phyloP scores from a whole-genome alignment of 2,113 vertebrate species.

The Ptychochromis oligacanthus region DNA sequence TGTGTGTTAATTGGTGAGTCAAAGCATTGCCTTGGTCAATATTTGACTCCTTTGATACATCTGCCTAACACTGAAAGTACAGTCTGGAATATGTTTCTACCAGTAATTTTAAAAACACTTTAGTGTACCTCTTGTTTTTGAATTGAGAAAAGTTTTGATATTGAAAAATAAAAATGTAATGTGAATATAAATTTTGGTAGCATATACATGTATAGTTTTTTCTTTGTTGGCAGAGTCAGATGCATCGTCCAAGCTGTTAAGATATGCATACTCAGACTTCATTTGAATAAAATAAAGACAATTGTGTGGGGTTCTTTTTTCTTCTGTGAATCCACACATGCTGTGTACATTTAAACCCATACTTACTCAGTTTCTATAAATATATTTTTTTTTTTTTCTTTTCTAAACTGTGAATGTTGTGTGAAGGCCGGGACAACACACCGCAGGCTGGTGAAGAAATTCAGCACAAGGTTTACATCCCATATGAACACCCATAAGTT shows the following conservation, averaged over 20 bases:
- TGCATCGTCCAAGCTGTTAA: not conserved
- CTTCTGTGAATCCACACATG: not conserved
- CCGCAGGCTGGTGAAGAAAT: not conserved
- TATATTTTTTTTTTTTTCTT: not conserved
- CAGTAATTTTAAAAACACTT: slow-evolving; percentile 7
- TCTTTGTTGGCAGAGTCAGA: not conserved
- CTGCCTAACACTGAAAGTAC: not conserved
- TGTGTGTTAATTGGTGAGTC: slow-evolving; percentile 20
- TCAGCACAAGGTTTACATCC: not conserved
- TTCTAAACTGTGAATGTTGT: not conserved
- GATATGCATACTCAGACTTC: not conserved
- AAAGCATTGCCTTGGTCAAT: slow-evolving; percentile 67
- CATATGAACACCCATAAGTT: not conserved
- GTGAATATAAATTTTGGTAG: slow-evolving; percentile 6
- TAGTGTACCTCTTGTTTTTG: not conserved
- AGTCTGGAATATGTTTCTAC: not conserved
- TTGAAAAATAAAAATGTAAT: slow-evolving; percentile 6
- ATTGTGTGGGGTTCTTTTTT: not conserved
- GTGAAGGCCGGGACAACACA: not conserved
- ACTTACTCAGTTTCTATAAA: not conserved
- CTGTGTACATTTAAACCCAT: not conserved
- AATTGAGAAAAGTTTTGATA: not conserved
- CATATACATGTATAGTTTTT: not conserved
- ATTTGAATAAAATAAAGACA: slow-evolving; percentile 54
- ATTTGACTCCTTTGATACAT: slow-evolving; percentile 65